A percentile compares a stretch with the other conserved stretches of the same genome.
phyloP scores from a whole-genome alignment of 2,113 vertebrate genomes.

The Melanotaenia duboulayi region DNA sequence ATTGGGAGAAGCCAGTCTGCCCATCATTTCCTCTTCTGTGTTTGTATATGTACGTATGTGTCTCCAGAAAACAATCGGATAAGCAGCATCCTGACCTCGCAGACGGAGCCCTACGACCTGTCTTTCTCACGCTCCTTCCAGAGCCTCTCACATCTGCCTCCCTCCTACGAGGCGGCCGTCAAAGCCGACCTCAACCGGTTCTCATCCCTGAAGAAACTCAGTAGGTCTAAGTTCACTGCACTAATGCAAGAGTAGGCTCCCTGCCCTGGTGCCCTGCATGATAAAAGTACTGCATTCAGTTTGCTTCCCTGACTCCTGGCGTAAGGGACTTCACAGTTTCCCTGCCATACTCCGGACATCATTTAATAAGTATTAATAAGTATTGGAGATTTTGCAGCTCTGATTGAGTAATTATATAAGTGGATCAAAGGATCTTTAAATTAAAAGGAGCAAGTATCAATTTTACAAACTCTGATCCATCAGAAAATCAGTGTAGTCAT shows the following conservation, averaged over 20 bases:
- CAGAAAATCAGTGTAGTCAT: constrained; percentile 36
- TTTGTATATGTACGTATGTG: constrained; percentile 78
- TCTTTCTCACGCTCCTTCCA: constrained; percentile 99
- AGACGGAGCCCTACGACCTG: constrained; percentile 97
- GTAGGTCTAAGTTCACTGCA: constrained; percentile 86
- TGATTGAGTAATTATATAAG: constrained; percentile 6
- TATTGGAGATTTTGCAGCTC: background rate
- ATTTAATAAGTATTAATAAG: background rate
- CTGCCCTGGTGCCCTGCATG: constrained; percentile 65
- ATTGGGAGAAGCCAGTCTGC: constrained; percentile 44
- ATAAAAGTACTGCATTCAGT: constrained; percentile 46
- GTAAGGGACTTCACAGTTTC: constrained; percentile 20
- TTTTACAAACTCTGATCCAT: constrained; percentile 34
- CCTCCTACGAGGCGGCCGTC: constrained; percentile 95
- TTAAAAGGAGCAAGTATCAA: constrained; percentile 22
- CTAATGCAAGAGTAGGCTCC: constrained; percentile 63
- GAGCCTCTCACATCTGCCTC: constrained; percentile 97
- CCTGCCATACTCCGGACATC: constrained; percentile 13
- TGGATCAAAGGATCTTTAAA: constrained; percentile 2
- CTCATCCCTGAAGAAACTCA: constrained; percentile 97
- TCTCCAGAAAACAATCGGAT: constrained; percentile 93
- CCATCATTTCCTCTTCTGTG: constrained; percentile 68
- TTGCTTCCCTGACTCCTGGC: constrained; percentile 39
- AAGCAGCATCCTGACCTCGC: constrained; percentile 97
- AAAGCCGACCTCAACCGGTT: constrained; percentile 96